phyloP scores from a whole-genome alignment of 2,113 vertebrate genomes.

The Mus musculus region DNA sequence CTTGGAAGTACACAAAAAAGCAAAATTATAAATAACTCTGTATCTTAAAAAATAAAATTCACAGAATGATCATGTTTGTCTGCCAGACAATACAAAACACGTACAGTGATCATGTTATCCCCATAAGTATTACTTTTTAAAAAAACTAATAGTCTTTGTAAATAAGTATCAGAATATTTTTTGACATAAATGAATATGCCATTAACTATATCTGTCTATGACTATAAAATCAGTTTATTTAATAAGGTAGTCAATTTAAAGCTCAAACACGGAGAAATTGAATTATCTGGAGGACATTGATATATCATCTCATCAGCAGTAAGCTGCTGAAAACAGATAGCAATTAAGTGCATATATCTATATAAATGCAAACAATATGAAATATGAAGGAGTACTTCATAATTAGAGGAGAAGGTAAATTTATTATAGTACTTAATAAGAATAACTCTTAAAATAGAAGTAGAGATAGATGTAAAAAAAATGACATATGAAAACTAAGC shows the following conservation, averaged over 20 bases:
- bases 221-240: conserved; percentile 34
- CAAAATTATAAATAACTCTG: background rate
- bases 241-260: conserved; percentile 45
- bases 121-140: conserved; percentile 21
- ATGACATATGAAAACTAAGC: conserved; percentile 31
- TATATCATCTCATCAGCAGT: conserved; percentile 36
- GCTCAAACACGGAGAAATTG: background rate
- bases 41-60: conserved; percentile 39
- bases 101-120: background rate
- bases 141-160: background rate
- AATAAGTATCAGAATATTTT: conserved; percentile 11
- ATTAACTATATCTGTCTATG: background rate
- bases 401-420: conserved; percentile 40
- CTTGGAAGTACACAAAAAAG: background rate
- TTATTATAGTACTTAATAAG: conserved; percentile 42
- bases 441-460: conserved; percentile 28
- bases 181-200: conserved; percentile 12
- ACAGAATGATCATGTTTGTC: background rate
- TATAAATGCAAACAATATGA: conserved; percentile 11
- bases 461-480: background rate
- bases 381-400: conserved; percentile 29
- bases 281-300: conserved; percentile 23
- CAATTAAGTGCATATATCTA: conserved; percentile 34
- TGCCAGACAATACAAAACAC: conserved; percentile 56
- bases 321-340: conserved; percentile 42